Conservation (phyloP, 2,113 vertebrate genomes). For the Halichoeres trimaculatus region DNA sequence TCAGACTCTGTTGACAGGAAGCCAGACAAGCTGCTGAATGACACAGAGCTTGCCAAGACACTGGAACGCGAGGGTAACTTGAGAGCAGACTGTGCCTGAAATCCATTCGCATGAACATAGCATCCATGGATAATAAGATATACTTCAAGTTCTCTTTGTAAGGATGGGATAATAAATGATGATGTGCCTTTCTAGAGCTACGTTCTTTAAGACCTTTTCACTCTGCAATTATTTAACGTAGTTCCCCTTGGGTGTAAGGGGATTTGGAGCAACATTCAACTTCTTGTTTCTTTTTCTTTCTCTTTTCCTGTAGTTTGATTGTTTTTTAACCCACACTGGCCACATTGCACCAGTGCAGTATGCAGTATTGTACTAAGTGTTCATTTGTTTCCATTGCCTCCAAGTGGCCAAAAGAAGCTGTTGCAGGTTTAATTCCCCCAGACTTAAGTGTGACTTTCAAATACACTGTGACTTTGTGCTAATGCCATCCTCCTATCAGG, state of each 20-base stretch:
- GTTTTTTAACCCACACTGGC: no score
- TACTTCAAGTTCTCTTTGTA: not conserved
- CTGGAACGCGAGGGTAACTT: slow-evolving; percentile 22
- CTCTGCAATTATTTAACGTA: no score
- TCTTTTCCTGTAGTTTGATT: no score
- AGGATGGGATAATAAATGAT: slow-evolving; percentile 21
- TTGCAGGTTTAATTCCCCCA: not conserved
- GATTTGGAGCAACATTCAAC: no score
- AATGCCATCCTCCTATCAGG: not conserved
- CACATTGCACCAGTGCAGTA: no score
- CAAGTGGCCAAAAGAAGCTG: not conserved
- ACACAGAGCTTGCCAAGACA: slow-evolving; percentile 53
- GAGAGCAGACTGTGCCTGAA: slow-evolving; percentile 17
- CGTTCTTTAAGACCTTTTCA: not conserved
- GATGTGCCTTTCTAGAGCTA: slow-evolving; percentile 3
- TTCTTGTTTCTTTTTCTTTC: no score
- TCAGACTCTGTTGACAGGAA: slow-evolving; percentile 57
- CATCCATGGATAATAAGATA: not conserved
- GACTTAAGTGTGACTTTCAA: not conserved
- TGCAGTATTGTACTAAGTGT: no score
- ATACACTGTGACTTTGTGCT: not conserved
- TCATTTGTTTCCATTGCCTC: slow-evolving; percentile 8
- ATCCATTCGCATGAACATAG: not conserved
- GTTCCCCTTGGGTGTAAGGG: no score
- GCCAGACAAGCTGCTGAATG: slow-evolving; percentile 50